These are phyloP conservation scores for Sciurus vulgaris DNA, from an alignment of 2,797 vertebrate genomes.

Conservation along the genomic window DNA sequence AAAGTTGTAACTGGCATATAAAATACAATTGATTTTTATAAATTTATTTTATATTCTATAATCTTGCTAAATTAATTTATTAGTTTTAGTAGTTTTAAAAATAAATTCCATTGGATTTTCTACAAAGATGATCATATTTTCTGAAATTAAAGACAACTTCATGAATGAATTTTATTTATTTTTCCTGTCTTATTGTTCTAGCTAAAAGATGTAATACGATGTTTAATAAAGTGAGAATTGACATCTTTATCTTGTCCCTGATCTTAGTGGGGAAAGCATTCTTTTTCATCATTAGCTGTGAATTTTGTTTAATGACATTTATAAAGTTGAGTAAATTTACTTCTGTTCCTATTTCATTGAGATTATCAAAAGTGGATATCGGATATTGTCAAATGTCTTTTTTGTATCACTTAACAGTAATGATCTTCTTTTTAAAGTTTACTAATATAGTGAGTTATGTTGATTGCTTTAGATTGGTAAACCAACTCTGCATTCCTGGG, in stretches of 20 bases:
- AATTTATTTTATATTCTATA: background rate
- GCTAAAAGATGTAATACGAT: background rate
- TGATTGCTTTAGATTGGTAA: constrained; percentile 24
- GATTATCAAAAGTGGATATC: background rate
- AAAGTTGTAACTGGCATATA: background rate
- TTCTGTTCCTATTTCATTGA: background rate
- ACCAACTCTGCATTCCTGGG: background rate
- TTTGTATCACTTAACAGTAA: background rate
- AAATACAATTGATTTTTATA: background rate
- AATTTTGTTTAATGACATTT: background rate
- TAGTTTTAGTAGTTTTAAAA: constrained; percentile 37
- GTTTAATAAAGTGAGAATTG: background rate
- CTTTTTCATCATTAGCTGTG: background rate
- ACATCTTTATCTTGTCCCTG: background rate
- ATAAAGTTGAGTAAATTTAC: background rate
- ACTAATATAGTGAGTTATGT: constrained; percentile 6
- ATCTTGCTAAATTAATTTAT: background rate
- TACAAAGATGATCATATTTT: constrained; percentile 33
- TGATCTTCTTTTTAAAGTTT: background rate
- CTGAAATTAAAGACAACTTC: constrained; percentile 4
- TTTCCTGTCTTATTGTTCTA: background rate
- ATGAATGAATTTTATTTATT: background rate
- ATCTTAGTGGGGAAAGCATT: background rate
- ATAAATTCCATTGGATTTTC: constrained; percentile 30
- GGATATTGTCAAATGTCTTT: background rate